phyloP scores from a whole-genome alignment of 1,140 invertebrate species.

The Gonioctena quinquepunctata region DNA sequence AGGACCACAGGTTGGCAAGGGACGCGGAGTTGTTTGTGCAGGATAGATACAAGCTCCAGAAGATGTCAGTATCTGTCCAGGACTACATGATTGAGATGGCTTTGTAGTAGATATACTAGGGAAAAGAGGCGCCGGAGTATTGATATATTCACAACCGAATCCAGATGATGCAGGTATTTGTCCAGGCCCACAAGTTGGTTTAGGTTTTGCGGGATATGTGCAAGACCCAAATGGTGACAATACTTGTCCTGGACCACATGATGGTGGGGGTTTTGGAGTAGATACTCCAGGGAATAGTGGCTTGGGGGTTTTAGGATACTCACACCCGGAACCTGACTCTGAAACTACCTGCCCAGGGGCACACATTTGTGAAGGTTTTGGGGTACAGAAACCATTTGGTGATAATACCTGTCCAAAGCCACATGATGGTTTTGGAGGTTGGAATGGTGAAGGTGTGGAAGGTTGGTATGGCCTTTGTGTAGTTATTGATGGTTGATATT shows the following conservation, averaged over 20 bases:
- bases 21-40: background rate
- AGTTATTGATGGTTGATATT: background rate
- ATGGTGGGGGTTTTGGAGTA: background rate
- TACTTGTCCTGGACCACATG: background rate
- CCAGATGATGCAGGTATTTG: background rate
- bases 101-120: background rate
- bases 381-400: background rate
- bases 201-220: background rate
- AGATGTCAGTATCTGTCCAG: slow-evolving; percentile 3
- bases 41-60: slow-evolving; percentile 11
- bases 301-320: background rate
- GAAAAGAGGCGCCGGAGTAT: background rate
- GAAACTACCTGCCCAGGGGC: background rate
- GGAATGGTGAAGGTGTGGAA: background rate
- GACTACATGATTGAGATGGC: background rate
- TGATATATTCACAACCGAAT: background rate
- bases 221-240: background rate
- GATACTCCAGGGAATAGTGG: background rate
- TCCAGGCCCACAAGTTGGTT: background rate
- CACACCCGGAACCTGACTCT: background rate
- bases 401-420: background rate
- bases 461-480: slow-evolving; percentile 14
- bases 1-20: background rate
- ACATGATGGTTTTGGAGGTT: background rate
- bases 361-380: background rate